Evolutionary conservation across 2,113 vertebrate genomes (phyloP).

Genomic region (Nerophis ophidion): DNA sequence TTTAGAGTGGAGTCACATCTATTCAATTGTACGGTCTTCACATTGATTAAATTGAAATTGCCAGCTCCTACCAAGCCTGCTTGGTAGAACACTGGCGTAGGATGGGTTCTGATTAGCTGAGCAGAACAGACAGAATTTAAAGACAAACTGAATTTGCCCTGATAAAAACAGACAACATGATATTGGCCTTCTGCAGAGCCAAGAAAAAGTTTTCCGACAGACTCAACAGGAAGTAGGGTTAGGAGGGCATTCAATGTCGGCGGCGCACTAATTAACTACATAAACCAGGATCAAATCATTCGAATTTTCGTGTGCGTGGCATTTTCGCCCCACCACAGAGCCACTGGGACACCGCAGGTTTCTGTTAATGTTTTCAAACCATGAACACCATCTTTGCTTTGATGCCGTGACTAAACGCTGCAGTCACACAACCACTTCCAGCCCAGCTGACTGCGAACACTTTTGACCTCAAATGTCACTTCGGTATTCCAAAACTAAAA

Average conservation of each 20-base stretch:
- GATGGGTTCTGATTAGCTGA: background rate
- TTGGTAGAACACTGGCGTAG: background rate
- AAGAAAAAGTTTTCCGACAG: conserved; percentile 11
- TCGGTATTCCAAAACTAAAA: conserved; percentile 45
- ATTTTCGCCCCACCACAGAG: conserved; percentile 39
- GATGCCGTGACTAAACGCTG: conserved; percentile 52
- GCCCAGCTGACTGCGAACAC: conserved; percentile 22
- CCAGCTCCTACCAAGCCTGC: background rate
- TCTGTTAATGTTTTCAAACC: conserved; percentile 50
- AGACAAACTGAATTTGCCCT: background rate
- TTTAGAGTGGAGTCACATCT: too few species aligned
- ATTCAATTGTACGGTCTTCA: too few species aligned
- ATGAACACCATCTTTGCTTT: conserved; percentile 49
- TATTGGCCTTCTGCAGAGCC: background rate
- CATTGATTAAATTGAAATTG: too few species aligned
- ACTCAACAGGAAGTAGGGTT: conserved; percentile 11
- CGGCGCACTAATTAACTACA: conserved; percentile 22
- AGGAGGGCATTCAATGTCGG: background rate
- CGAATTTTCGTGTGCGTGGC: conserved; percentile 21
- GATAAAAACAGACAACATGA: background rate
- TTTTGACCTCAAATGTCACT: conserved; percentile 37
- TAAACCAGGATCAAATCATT: conserved; percentile 31
- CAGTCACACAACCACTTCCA: conserved; percentile 57
- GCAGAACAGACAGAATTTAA: background rate
- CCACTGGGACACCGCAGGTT: conserved; percentile 39